Percentiles rank a stretch among this genome's conserved stretches.
Evolutionary conservation across 2,888 invertebrate genomes (phyloP).

Genomic region (Thalpophila matura): DNA sequence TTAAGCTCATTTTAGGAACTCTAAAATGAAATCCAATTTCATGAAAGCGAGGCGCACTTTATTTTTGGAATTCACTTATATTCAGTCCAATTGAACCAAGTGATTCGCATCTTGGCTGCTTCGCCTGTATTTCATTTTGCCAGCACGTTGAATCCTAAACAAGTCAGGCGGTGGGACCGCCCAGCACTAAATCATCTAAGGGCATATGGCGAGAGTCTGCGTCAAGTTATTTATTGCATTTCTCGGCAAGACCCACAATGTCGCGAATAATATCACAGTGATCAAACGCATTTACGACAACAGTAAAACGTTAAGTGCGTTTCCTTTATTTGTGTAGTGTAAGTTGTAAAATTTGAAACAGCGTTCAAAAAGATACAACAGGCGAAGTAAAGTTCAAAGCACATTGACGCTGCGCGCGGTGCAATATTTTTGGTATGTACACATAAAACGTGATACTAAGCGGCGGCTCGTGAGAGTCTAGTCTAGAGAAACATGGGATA

Average conservation of each 20-base stretch:
- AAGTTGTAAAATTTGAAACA: slow-evolving; percentile 58
- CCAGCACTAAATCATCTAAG: slow-evolving; percentile 75
- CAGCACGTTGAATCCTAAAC: slow-evolving; percentile 57
- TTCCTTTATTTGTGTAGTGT: slow-evolving; percentile 64
- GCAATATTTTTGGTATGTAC: slow-evolving; percentile 28
- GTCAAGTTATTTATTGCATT: slow-evolving; percentile 79
- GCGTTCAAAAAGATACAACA: slow-evolving; percentile 23
- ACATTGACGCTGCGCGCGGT: slow-evolving; percentile 9
- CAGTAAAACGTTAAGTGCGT: slow-evolving; percentile 72
- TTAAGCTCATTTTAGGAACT: slow-evolving; percentile 41
- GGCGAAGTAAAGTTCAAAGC: slow-evolving; percentile 32
- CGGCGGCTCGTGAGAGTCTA: slow-evolving; percentile 23
- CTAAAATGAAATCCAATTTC: slow-evolving; percentile 48
- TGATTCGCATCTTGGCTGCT: slow-evolving; percentile 38
- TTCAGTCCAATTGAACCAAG: slow-evolving; percentile 51
- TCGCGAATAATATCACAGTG: slow-evolving; percentile 72
- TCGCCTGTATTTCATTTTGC: slow-evolving; percentile 40
- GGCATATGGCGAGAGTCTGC: slow-evolving; percentile 67
- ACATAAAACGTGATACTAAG: slow-evolving; percentile 12
- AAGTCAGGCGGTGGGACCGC: slow-evolving; percentile 61
- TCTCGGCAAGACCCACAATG: slow-evolving; percentile 69
- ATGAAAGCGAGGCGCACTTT: slow-evolving; percentile 44
- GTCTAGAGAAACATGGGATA: not conserved
- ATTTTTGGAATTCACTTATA: slow-evolving; percentile 52
- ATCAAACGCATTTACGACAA: slow-evolving; percentile 78